Conservation (phyloP, 2,797 vertebrate genomes). For the Scomberomorus guttatus region DNA sequence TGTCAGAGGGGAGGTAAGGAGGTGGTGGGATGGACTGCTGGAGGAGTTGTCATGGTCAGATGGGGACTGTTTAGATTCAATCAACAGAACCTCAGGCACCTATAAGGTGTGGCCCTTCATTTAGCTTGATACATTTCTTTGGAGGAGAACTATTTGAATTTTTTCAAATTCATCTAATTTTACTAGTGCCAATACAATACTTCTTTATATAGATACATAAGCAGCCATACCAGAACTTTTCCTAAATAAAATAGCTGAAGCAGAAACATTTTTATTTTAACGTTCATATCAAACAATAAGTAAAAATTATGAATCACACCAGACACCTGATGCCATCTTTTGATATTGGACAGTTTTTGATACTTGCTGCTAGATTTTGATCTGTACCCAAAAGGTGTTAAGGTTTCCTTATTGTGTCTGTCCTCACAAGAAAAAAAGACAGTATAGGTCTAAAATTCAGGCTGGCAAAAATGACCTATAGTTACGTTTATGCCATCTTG, state of each 20-base stretch:
- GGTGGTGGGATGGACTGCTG: constrained; percentile 12
- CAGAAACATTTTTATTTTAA: too few relatives aligned
- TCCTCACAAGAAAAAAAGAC: too few relatives aligned
- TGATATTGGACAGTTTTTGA: neutral
- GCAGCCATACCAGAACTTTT: too few relatives aligned
- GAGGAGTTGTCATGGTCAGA: constrained; percentile 51
- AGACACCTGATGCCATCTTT: neutral
- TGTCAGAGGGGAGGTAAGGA: constrained; percentile 52
- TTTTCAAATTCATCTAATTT: too few relatives aligned
- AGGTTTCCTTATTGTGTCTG: neutral
- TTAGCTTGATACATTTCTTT: constrained; percentile 17
- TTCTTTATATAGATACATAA: too few relatives aligned
- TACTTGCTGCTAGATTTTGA: neutral
- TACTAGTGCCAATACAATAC: neutral
- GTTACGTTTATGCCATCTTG: too few relatives aligned
- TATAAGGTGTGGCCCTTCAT: constrained; percentile 55
- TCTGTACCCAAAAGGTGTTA: neutral
- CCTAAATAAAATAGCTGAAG: too few relatives aligned
- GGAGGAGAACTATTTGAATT: too few relatives aligned
- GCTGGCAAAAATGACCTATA: too few relatives aligned
- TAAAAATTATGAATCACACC: neutral
- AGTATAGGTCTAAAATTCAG: too few relatives aligned
- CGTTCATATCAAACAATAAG: neutral
- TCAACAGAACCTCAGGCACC: constrained; percentile 55
- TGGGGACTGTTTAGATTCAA: constrained; percentile 57